Conservation (phyloP, 2,888 invertebrate species). For the Tyria jacobaeae region DNA sequence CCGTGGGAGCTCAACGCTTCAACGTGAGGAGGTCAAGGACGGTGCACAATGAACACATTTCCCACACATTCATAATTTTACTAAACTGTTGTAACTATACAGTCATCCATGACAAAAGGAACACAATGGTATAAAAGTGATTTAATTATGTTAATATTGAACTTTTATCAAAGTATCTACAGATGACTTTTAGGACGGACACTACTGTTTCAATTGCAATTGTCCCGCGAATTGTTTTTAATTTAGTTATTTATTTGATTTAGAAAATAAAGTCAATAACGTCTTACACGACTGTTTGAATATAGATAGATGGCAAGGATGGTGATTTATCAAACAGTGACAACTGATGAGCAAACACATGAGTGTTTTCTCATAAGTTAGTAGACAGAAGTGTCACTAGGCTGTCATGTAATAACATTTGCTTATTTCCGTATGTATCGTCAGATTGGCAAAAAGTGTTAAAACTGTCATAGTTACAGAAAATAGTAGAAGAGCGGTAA, state of each 20-base stretch:
- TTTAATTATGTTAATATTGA: too few relatives aligned
- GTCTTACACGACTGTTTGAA: too few relatives aligned
- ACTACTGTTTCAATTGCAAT: too few relatives aligned
- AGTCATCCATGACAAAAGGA: constrained; percentile 3
- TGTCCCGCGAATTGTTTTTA: too few relatives aligned
- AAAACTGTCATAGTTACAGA: background rate
- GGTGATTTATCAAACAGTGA: too few relatives aligned
- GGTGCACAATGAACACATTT: constrained; percentile 55
- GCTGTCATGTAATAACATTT: background rate
- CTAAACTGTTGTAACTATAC: constrained; percentile 31
- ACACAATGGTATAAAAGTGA: constrained; percentile 4
- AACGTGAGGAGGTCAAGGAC: constrained; percentile 70
- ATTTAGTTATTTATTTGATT: too few relatives aligned
- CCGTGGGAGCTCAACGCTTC: constrained; percentile 63
- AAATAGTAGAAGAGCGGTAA: background rate
- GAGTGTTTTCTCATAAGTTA: background rate
- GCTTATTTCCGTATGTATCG: background rate
- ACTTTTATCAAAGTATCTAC: too few relatives aligned
- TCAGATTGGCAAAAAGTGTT: background rate
- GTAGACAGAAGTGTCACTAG: background rate
- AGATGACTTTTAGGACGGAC: too few relatives aligned
- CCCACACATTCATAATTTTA: constrained; percentile 61
- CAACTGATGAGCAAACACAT: too few relatives aligned
- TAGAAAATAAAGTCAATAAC: too few relatives aligned
- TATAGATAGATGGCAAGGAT: too few relatives aligned